A percentile compares a stretch with the other conserved stretches of the same genome.
Conservation (phyloP, 2,888 invertebrate genomes). For the Rosalia funebris region DNA sequence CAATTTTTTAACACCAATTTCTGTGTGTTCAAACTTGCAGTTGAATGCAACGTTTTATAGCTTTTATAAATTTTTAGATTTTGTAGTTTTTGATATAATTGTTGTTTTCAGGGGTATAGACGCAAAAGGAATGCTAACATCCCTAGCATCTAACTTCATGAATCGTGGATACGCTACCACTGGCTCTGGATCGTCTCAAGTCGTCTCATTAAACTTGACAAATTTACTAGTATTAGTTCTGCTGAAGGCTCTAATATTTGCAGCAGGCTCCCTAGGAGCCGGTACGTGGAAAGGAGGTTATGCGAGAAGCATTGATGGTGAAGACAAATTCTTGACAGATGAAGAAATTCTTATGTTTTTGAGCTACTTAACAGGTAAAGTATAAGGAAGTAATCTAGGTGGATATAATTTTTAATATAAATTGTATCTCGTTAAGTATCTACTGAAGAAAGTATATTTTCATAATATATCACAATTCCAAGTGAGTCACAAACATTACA, state of each 20-base stretch:
- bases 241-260: conserved; percentile 83
- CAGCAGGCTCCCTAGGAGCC: conserved; percentile 81
- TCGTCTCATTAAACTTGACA: conserved; percentile 83
- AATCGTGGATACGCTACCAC: conserved; percentile 55
- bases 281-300: conserved; percentile 64
- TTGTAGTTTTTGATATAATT: too few relatives aligned
- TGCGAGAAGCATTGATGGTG: conserved; percentile 71
- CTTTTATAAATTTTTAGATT: too few relatives aligned
- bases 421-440: too few relatives aligned
- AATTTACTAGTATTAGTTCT: conserved; percentile 83
- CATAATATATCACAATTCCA: too few relatives aligned
- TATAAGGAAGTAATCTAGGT: background rate
- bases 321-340: conserved; percentile 67
- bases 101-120: conserved; percentile 53
- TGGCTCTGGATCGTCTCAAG: conserved; percentile 61
- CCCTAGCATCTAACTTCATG: conserved; percentile 58
- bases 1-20: too few relatives aligned
- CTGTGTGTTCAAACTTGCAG: too few relatives aligned
- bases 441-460: too few relatives aligned
- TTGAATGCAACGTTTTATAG: too few relatives aligned
- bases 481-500: too few relatives aligned
- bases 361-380: conserved; percentile 71
- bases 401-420: too few relatives aligned
- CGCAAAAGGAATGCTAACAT: conserved; percentile 55
- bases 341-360: conserved; percentile 78